These are phyloP conservation scores for Myotis vivesi DNA, from an alignment of 2,797 vertebrate genomes.

Conservation along the genomic window DNA sequence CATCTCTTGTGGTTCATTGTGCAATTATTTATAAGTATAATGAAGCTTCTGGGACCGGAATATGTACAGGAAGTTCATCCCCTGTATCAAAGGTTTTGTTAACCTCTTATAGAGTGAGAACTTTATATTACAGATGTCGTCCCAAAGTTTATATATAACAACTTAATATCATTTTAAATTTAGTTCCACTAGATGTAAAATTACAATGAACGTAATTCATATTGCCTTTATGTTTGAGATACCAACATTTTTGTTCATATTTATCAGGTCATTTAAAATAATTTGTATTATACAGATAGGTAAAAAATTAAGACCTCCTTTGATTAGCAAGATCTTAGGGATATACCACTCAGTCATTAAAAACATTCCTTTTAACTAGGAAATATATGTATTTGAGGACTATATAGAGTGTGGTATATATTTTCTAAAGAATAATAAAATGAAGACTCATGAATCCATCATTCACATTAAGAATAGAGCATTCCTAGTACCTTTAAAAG, in stretches of 20 bases:
- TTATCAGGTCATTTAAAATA: constrained; percentile 42
- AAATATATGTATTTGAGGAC: neutral
- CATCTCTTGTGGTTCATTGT: neutral
- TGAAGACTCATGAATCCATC: neutral
- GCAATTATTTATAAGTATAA: constrained; percentile 9
- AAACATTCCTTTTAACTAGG: neutral
- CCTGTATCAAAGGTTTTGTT: constrained; percentile 38
- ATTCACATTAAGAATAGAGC: neutral
- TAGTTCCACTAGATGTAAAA: constrained; percentile 12
- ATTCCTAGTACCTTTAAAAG: constrained; percentile 19
- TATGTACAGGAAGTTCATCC: neutral
- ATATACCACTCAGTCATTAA: neutral
- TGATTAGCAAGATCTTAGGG: constrained; percentile 32
- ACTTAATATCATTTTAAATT: constrained; percentile 24
- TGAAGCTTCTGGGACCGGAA: neutral
- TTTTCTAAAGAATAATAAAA: constrained; percentile 19
- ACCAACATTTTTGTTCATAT: neutral
- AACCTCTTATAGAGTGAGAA: constrained; percentile 13
- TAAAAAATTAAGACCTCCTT: constrained; percentile 30
- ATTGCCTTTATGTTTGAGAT: constrained; percentile 33
- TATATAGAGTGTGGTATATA: neutral
- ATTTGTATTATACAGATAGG: neutral
- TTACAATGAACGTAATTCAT: neutral
- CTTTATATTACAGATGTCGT: neutral
- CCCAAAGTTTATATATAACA: constrained; percentile 6